Base-by-base conservation (phyloP, 2,888 invertebrate genomes). In the Sminthurides aquaticus region DNA sequence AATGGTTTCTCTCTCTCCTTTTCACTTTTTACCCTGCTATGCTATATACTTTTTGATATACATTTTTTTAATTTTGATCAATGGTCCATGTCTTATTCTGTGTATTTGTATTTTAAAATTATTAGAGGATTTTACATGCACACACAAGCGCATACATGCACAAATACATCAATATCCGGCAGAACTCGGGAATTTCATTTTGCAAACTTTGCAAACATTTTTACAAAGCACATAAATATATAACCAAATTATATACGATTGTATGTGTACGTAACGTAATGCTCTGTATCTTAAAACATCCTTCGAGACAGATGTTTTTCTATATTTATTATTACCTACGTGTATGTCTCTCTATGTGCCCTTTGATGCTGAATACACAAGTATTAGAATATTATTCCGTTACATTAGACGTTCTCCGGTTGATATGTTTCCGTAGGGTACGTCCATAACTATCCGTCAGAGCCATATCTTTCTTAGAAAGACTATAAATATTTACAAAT, bases 301-400 rank as follows among this genome's bases (percentile, higher is more conserved):
- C n/a, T n/a, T 49, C 52, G 49, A 60, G 60, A 60, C 60, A 52
- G 60, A 60, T 60, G 60, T 52, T 60, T 60, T 49, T 34, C 43
- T 11, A 20, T 27, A 8, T 60, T 26, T 25, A 15, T 56, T 25
- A n/a, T 18, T 52, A 52, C 11, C 25, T 49, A 49, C 18, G 34
- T 27, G 34, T 57, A n/a, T 58, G n/a, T 43, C 58, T 29, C 34
- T 58, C 43, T 57, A n/a, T 57, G n/a, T 27, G 8, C 55, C 27
- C 24, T 18, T 57, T 27, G 27, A 29, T 29, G n/a, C 18, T 57
- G 22, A 20, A 8, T 52, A 20, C n/a, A 26, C 57, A 28, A 56
- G 20, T 18, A 18, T 57, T 28, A 56, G 15, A 34, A 34, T 11
- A 5, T 34, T 34, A n/a, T n/a, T n/a, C n/a, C n/a, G n/a, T n/a